These are phyloP conservation scores for Hemicrepidius hirtus DNA, from an alignment of 2,888 invertebrate species.

Conservation along the genomic window DNA sequence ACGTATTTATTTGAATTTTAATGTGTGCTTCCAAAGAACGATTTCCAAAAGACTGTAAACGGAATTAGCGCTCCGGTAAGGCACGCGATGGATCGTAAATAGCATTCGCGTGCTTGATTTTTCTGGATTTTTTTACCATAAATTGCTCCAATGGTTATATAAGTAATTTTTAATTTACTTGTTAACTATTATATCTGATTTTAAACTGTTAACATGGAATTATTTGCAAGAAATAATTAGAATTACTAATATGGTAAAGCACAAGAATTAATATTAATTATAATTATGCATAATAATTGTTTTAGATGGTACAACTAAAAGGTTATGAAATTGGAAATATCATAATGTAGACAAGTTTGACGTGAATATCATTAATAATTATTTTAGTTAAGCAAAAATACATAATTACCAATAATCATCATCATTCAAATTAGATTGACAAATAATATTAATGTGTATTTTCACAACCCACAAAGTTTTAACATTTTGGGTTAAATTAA, in stretches of 20 bases:
- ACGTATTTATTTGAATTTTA: conserved; percentile 35
- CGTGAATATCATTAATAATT: conserved; percentile 9
- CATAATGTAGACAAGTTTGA: neutral
- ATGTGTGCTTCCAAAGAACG: neutral
- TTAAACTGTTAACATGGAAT: neutral
- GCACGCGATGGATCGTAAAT: conserved; percentile 32
- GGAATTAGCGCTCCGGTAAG: conserved; percentile 27
- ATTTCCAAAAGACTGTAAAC: conserved; percentile 10
- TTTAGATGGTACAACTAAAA: neutral
- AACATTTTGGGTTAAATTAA: too few relatives aligned
- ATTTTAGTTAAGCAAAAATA: conserved; percentile 5
- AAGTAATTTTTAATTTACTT: conserved; percentile 22
- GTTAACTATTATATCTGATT: neutral
- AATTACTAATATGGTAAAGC: conserved; percentile 9
- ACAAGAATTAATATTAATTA: neutral
- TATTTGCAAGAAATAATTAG: neutral
- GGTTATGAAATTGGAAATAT: neutral
- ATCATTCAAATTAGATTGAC: conserved; percentile 12
- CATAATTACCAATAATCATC: conserved; percentile 2
- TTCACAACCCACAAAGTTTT: conserved; percentile 1
- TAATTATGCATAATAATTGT: neutral
- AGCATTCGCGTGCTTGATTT: conserved; percentile 22
- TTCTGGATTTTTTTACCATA: neutral
- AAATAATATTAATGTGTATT: neutral
- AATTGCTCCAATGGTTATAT: conserved; percentile 11